Percentiles rank a stretch among this genome's conserved stretches.
Conservation (phyloP, 2,113 vertebrate genomes). For the Accipiter virgatus region DNA sequence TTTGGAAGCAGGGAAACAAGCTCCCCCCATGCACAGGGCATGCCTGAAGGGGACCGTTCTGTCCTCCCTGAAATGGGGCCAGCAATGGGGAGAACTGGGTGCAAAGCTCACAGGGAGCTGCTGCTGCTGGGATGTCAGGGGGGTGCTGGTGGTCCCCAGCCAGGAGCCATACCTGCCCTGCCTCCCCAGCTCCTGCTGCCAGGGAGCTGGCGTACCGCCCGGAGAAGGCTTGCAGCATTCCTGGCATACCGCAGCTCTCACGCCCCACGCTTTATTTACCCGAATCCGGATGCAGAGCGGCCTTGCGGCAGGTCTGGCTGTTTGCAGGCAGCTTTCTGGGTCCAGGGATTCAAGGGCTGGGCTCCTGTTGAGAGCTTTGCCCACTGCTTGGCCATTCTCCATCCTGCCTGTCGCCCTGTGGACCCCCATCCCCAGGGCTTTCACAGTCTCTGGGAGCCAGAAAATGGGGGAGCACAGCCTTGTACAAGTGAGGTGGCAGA, state of each 20-base stretch:
- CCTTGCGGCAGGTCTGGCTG: background rate
- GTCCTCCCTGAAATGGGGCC: accelerated
- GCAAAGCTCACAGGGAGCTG: background rate
- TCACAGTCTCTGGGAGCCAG: background rate
- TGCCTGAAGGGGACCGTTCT: background rate
- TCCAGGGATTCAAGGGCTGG: background rate
- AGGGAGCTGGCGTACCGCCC: background rate
- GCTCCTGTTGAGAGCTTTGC: background rate
- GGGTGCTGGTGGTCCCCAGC: accelerated
- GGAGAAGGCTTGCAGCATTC: constrained; percentile 43
- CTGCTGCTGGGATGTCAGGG: background rate
- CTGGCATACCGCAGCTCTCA: constrained; percentile 35
- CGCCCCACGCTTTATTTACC: constrained; percentile 26
- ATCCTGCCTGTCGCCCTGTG: background rate
- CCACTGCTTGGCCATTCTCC: background rate
- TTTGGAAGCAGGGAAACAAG: background rate
- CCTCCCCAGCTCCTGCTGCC: background rate
- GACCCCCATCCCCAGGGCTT: background rate
- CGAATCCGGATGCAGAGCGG: background rate
- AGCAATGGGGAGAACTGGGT: background rate
- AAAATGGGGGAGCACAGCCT: background rate
- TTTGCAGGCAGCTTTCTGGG: background rate
- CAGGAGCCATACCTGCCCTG: background rate
- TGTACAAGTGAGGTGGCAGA: accelerated
- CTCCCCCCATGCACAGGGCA: accelerated